These are phyloP conservation scores for Quiscalus mexicanus DNA, from an alignment of 2,113 vertebrate genomes.

Conservation along the genomic window DNA sequence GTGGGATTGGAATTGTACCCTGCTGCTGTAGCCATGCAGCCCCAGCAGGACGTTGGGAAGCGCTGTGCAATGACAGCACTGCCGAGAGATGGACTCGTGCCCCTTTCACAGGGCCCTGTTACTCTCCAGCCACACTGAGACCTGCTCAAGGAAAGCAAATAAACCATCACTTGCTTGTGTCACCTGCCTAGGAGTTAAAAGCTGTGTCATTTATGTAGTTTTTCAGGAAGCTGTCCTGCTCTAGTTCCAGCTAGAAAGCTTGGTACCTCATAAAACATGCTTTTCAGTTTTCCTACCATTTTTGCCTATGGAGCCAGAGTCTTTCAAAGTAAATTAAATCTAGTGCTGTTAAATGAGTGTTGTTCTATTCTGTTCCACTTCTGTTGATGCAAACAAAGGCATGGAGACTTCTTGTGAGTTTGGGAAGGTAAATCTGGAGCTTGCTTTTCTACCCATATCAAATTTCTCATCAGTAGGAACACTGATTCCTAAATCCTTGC, in stretches of 20 bases:
- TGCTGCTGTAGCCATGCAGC: not conserved
- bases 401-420: not conserved
- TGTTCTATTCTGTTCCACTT: not conserved
- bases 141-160: constrained; percentile 1
- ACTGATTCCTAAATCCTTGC: not conserved
- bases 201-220: not conserved
- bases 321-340: not conserved
- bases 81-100: not conserved
- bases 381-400: not conserved
- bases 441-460: not conserved
- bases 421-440: not conserved
- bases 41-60: not conserved
- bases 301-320: not conserved
- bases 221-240: not conserved
- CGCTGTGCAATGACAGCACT: rapidly evolving
- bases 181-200: not conserved
- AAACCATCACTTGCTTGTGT: not conserved
- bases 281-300: not conserved
- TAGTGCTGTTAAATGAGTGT: not conserved
- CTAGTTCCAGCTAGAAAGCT: not conserved
- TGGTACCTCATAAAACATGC: not conserved
- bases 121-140: not conserved
- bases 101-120: not conserved
- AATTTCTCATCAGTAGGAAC: not conserved
- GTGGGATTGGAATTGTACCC: not conserved